These are phyloP conservation scores for Halichoerus grypus DNA, from an alignment of 2,113 vertebrate species.

Conservation along the genomic window DNA sequence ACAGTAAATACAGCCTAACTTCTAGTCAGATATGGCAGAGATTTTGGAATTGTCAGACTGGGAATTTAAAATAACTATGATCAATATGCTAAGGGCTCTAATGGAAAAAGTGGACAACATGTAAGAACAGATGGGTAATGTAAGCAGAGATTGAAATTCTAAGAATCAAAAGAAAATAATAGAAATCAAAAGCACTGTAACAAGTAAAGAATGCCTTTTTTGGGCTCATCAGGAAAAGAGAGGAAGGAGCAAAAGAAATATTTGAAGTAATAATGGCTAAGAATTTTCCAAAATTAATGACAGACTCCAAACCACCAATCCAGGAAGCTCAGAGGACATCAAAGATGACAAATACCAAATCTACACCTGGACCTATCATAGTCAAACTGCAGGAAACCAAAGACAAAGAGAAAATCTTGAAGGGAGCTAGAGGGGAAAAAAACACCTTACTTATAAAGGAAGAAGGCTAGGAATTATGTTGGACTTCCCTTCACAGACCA, in stretches of 20 bases:
- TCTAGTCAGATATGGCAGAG: background rate
- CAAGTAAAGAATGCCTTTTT: background rate
- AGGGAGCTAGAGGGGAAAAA: background rate
- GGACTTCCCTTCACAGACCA: background rate
- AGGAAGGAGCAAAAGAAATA: slow-evolving; percentile 19
- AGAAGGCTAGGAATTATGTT: background rate
- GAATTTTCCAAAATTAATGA: slow-evolving; percentile 9
- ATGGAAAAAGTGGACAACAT: background rate
- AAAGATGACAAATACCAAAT: background rate
- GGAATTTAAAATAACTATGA: slow-evolving; percentile 5
- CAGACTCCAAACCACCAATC: background rate
- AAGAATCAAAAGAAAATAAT: slow-evolving; percentile 4
- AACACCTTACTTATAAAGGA: background rate
- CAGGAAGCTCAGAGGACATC: background rate
- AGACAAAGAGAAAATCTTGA: background rate
- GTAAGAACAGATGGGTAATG: background rate
- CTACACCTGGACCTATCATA: background rate
- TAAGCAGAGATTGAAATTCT: slow-evolving; percentile 15
- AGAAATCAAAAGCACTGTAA: slow-evolving; percentile 47
- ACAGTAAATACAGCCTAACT: background rate
- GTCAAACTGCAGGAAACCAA: background rate
- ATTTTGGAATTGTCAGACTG: background rate
- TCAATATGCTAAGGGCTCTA: background rate
- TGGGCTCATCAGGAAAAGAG: background rate
- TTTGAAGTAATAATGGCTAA: slow-evolving; percentile 33